Evolutionary conservation across 2,113 vertebrate genomes (phyloP), one percentile per base, ranked within the genome.

Genomic region (Pholis gunnellus): DNA sequence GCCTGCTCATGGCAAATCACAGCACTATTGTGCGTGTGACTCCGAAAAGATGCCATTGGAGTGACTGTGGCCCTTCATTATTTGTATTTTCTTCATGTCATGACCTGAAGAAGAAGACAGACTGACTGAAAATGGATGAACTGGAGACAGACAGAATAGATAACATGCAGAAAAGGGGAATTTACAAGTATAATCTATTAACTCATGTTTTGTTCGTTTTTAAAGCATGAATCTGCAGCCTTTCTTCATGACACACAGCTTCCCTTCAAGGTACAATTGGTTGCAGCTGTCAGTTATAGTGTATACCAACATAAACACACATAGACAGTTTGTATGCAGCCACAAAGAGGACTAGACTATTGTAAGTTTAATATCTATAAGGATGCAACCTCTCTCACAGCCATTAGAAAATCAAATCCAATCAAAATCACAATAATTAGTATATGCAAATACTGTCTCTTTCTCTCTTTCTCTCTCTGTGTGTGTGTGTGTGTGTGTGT

Each of bases 351-450:
- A 13, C 4, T 2, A 36, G 22, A 60, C 22, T 10, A n/a, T 25
- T 44, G 57, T 29, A 52, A 31, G 13, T 34, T 52, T 22, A 48
- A n/a, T 64, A n/a, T 70, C 11, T 40, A 31, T 56, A 44, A 68
- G 63, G 14, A 79, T 22, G n/a, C 71, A 71, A n/a, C 34, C 34
- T 70, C 56, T 78, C 46, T 67, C 3, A 81, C 15, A 60, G 71
- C n/a, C 5, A 6, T 67, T 36, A 52, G 64, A 42, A 82, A 73
- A 77, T 64, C 27, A 38, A 75, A 75, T 69, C 48, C 72, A 75
- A 79, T 82, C 46, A 76, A 56, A 81, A 73, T 67, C 14, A 56
- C 61, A 86, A 20, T 86, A 79, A 75, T 79, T 27, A 78, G 56
- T 72, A 50, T 29, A 44, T 71, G 50, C 57, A 73, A 46, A 56